phyloP scores from a whole-genome alignment of 2,113 vertebrate species.

The Megaceryle torquata region DNA sequence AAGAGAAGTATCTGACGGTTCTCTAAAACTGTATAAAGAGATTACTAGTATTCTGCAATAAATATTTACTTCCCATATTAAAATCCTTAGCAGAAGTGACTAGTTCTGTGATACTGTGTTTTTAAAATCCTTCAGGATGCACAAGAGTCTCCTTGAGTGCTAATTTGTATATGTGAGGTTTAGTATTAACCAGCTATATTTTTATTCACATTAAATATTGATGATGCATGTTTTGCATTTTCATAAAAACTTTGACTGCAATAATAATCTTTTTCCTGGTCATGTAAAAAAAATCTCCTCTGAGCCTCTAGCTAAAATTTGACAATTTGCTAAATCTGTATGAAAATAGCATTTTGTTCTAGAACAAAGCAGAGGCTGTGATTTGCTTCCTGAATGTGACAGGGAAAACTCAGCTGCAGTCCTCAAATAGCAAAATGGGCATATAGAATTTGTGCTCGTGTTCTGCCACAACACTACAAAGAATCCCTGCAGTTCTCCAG shows the following conservation, averaged over 20 bases:
- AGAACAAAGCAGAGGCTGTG: not conserved
- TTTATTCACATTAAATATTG: constrained; percentile 51
- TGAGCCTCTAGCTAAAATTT: not conserved
- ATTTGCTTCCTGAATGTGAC: not conserved
- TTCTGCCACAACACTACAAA: not conserved
- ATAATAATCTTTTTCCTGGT: not conserved
- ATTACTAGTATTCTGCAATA: constrained; percentile 4
- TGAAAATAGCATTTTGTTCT: not conserved
- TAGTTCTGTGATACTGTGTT: not conserved
- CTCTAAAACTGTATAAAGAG: not conserved
- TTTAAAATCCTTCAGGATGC: not conserved
- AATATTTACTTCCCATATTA: constrained; percentile 11
- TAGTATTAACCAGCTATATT: constrained; percentile 13
- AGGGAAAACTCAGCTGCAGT: not conserved
- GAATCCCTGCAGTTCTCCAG: not conserved
- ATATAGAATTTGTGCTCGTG: not conserved
- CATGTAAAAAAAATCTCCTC: not conserved
- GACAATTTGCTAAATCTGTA: not conserved
- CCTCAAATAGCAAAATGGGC: not conserved
- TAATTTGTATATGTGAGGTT: constrained; percentile 25
- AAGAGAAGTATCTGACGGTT: not conserved
- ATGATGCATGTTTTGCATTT: constrained; percentile 3
- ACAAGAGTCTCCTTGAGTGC: not conserved
- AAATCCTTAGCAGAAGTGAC: not conserved
- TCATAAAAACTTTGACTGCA: not conserved